Percentiles rank a stretch among this genome's conserved stretches.
These are phyloP conservation scores for Takifugu bimaculatus DNA, from an alignment of 2,113 vertebrate genomes.

Conservation along the genomic window DNA sequence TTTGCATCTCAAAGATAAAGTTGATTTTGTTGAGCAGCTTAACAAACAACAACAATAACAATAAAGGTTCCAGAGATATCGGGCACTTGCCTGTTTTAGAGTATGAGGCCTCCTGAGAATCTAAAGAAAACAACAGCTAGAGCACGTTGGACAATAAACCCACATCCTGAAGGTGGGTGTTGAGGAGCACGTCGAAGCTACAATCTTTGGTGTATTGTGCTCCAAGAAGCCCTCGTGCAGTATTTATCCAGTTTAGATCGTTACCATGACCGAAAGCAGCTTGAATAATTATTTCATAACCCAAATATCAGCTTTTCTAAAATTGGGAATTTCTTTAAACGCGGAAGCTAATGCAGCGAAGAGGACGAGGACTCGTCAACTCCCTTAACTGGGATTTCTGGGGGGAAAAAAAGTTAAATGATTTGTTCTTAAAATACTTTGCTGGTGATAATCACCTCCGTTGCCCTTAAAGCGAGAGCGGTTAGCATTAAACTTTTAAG, in stretches of 20 bases:
- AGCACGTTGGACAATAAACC: neutral
- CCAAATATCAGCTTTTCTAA: conserved; percentile 4
- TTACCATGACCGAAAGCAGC: neutral
- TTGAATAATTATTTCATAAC: neutral
- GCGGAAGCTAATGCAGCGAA: neutral
- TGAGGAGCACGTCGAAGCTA: neutral
- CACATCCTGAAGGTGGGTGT: too few species aligned
- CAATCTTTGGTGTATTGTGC: neutral
- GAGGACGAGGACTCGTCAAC: conserved; percentile 15
- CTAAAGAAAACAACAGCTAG: neutral
- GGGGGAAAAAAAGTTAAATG: conserved; percentile 47
- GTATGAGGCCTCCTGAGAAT: too few species aligned
- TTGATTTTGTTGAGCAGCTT: neutral
- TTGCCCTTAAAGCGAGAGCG: conserved; percentile 49
- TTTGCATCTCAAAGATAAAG: too few species aligned
- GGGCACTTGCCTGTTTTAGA: too few species aligned
- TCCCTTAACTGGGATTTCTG: conserved; percentile 19
- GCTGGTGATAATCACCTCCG: conserved; percentile 61
- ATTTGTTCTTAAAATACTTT: conserved; percentile 68
- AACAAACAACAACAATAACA: neutral
- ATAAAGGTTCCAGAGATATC: neutral
- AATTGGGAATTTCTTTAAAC: conserved; percentile 6
- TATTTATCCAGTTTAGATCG: conserved; percentile 4
- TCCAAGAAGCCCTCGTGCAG: neutral
- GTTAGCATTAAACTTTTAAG: conserved; percentile 68